Percentiles rank a stretch among this genome's conserved stretches.
Conservation (phyloP, 2,888 invertebrate genomes). For the Thymelicus sylvestris region DNA sequence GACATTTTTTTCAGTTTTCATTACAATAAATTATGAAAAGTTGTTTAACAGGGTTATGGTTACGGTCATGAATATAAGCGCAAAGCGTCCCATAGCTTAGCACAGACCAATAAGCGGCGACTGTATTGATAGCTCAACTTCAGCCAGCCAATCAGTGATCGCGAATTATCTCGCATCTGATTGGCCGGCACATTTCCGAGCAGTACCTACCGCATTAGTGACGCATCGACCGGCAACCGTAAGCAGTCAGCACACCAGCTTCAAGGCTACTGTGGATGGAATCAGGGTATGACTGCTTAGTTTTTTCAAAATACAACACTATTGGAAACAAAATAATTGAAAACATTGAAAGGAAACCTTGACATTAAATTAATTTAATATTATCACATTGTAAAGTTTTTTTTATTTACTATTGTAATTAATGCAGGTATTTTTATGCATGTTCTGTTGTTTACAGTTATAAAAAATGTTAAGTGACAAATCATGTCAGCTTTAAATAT, state of each 20-base stretch:
- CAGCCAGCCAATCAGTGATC: constrained; percentile 22
- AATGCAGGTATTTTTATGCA: no score
- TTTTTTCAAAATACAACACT: no score
- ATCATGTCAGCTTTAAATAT: no score
- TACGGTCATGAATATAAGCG: constrained; percentile 19
- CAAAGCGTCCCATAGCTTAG: constrained; percentile 31
- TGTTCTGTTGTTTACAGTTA: no score
- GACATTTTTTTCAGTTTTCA: not conserved
- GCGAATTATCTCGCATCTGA: constrained; percentile 9
- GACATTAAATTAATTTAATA: no score
- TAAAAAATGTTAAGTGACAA: no score
- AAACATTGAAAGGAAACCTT: no score
- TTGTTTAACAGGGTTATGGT: not conserved
- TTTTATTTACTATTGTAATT: no score
- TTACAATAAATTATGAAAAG: no score
- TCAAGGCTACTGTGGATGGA: constrained; percentile 26
- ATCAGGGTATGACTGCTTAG: not conserved
- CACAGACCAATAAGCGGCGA: constrained; percentile 19
- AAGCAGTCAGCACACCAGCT: constrained; percentile 30
- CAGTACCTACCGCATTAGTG: constrained; percentile 37
- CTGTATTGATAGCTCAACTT: not conserved
- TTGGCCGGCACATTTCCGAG: constrained; percentile 16
- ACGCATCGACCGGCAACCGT: constrained; percentile 32
- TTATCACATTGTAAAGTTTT: no score
- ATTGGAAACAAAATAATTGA: no score